A percentile compares a stretch with the other conserved stretches of the same genome.
These are phyloP conservation scores for Siniperca chuatsi DNA, from an alignment of 2,113 vertebrate genomes.

Conservation along the genomic window DNA sequence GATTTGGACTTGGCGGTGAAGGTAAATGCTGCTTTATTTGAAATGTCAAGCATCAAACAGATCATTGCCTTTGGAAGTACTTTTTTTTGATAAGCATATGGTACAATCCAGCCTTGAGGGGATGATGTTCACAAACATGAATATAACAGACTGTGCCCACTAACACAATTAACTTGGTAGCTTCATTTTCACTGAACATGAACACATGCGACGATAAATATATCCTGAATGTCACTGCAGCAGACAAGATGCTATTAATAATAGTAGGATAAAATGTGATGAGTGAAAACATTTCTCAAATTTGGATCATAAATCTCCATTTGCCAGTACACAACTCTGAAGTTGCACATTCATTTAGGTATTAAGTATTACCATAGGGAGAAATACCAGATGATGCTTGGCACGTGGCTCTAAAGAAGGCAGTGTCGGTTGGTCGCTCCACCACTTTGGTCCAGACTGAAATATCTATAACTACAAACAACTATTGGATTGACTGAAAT, in stretches of 20 bases:
- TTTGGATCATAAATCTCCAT: not conserved
- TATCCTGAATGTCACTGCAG: not conserved
- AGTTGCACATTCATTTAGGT: not conserved
- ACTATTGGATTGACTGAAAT: not conserved
- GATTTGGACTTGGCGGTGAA: not conserved
- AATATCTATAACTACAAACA: not conserved
- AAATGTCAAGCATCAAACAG: not conserved
- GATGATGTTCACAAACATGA: not conserved
- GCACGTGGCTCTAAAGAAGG: too few relatives aligned
- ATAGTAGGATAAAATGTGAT: not conserved
- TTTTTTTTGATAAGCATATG: not conserved
- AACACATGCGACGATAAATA: not conserved
- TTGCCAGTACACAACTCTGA: not conserved
- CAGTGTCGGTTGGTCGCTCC: too few relatives aligned
- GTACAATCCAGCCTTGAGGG: not conserved
- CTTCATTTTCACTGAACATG: constrained; percentile 7
- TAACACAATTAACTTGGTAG: not conserved
- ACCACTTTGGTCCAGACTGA: not conserved
- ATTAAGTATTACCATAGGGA: not conserved
- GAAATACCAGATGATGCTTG: not conserved
- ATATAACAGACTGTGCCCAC: not conserved
- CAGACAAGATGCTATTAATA: not conserved
- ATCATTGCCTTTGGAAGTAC: not conserved
- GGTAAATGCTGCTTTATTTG: not conserved
- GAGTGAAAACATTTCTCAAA: not conserved